Conservation (phyloP, 2,113 vertebrate genomes). For the Tragelaphus imberbis region DNA sequence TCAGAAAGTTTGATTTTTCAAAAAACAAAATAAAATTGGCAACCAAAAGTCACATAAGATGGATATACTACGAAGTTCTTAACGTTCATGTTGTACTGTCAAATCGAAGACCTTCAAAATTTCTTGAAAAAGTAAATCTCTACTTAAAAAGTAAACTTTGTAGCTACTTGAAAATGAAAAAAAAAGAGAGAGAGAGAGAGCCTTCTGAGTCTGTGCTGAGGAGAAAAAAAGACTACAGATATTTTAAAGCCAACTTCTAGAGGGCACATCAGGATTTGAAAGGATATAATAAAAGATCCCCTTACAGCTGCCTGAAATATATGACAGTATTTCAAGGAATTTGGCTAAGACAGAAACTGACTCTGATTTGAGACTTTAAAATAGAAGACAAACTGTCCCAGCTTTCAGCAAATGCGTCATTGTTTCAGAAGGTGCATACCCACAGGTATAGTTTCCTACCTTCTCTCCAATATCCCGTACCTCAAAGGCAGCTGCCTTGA, state of each 20-base stretch:
- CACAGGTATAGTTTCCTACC: not conserved
- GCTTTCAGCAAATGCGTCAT: slow-evolving; percentile 31
- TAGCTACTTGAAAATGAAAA: slow-evolving; percentile 22
- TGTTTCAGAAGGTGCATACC: slow-evolving; percentile 38
- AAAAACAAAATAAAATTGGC: slow-evolving; percentile 26
- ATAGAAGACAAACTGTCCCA: slow-evolving; percentile 61
- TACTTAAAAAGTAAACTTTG: slow-evolving; percentile 63
- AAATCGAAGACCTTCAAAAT: slow-evolving; percentile 24
- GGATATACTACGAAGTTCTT: slow-evolving; percentile 46
- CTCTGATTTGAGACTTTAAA: slow-evolving; percentile 66
- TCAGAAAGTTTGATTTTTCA: slow-evolving; percentile 14
- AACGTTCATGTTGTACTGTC: slow-evolving; percentile 33
- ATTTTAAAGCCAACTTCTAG: slow-evolving; percentile 66
- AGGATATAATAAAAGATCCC: slow-evolving; percentile 65
- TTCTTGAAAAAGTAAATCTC: slow-evolving; percentile 43
- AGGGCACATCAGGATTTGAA: slow-evolving; percentile 66
- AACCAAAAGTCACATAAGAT: slow-evolving; percentile 31
- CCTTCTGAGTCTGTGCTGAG: not conserved
- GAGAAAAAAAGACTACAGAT: slow-evolving; percentile 18
- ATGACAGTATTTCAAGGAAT: slow-evolving; percentile 72
- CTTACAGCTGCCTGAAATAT: slow-evolving; percentile 62
- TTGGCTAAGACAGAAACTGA: slow-evolving; percentile 55
- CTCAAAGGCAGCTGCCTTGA: not conserved
- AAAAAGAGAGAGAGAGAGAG: not conserved
- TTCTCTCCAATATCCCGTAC: not conserved